These are phyloP conservation scores for Mycteria americana DNA, from an alignment of 2,797 vertebrate species.

Conservation along the genomic window DNA sequence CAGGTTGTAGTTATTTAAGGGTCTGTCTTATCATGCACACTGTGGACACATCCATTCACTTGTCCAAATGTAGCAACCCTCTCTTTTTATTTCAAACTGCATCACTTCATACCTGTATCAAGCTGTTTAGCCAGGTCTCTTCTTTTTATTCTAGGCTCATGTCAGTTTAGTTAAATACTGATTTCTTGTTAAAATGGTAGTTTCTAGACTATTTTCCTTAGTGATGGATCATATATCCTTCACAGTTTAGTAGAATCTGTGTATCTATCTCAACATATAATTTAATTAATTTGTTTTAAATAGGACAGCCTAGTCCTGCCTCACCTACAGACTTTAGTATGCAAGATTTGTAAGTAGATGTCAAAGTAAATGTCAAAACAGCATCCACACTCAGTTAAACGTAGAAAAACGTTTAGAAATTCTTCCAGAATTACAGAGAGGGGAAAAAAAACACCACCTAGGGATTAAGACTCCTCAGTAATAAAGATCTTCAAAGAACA, in stretches of 20 bases:
- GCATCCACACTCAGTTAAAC: background rate
- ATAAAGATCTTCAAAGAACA: background rate
- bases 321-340: background rate
- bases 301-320: background rate
- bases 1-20: background rate
- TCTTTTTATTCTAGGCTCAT: background rate
- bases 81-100: background rate
- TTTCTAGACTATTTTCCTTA: background rate
- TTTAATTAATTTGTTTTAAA: background rate
- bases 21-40: background rate
- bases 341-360: background rate
- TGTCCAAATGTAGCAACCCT: background rate
- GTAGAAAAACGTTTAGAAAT: background rate
- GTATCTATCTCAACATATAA: background rate
- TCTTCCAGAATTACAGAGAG: background rate
- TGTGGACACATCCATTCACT: background rate
- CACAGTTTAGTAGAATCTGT: background rate
- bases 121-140: background rate
- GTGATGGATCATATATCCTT: background rate
- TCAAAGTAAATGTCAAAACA: background rate
- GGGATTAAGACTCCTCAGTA: background rate
- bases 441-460: background rate
- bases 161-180: background rate
- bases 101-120: background rate
- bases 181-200: background rate